Evolutionary conservation across 64 coral and sea anemone species (phyloP), one percentile per base, ranked within the genome.

Genomic region (Pocillopora damicornis): DNA sequence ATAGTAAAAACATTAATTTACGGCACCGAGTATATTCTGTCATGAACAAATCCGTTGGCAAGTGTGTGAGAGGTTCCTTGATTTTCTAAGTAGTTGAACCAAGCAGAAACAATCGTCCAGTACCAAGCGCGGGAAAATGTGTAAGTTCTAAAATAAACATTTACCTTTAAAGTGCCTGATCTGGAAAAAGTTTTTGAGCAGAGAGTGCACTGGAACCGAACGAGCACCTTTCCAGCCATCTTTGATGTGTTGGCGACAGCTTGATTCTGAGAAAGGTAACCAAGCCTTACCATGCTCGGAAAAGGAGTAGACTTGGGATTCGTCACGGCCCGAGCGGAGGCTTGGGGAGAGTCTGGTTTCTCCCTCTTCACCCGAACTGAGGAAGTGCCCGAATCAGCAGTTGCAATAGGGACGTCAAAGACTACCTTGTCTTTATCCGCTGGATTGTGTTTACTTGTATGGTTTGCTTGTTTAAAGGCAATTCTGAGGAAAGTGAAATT

Each of bases 91-190:
- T 26, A 34, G 30, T 30, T 30, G 30, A 30, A 30, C 30, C 30
- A 22, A 26, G 5, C 72, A 25, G 17, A 9, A 59, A 30, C 30
- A 30, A 12, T 26, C n/a, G 6, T 51, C 16, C 9, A 76, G 75
- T 3, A 51, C 15, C 14, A 17, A 10, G 18, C 37, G 16, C 2
- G 9, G 56, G 16, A 12, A 45, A 15, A 15, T 13, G 14, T 35
- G 56, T 76, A 45, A 30, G 30, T 30, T 30, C 30, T 30, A 30
- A 30, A 30, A 30, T 30, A 30, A 30, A 30, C 30, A 30, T 30
- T 30, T 61, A 80, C 78, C 78, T 23, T 80, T 58, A 80, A 22
- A 5, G 78, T 80, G 13, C 78, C 78, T 80, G 78, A 80, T 80
- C 78, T 22, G 1, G 78, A 80, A 80, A 80, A 80, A 11, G 78